phyloP scores from a whole-genome alignment of 2,797 vertebrate species.

The Hozukius guyotensis region DNA sequence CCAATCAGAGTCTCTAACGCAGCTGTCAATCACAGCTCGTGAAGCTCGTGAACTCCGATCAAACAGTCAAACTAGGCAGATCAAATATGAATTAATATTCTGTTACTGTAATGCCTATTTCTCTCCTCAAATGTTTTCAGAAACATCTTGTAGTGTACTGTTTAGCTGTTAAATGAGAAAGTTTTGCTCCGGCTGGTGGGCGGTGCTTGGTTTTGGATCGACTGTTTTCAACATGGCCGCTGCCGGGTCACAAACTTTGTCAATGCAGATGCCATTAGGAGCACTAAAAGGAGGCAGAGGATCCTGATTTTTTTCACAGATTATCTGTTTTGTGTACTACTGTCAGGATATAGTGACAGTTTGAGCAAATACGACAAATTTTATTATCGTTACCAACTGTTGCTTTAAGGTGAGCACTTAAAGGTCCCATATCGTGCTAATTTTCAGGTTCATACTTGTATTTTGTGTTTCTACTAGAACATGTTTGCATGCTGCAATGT shows the following conservation, averaged over 20 bases:
- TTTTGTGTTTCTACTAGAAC: no score
- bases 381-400: neutral
- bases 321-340: no score
- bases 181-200: no score
- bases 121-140: accelerated
- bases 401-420: neutral
- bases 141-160: no score
- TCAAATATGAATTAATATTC: neutral
- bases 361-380: no score
- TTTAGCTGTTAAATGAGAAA: no score
- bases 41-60: neutral
- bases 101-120: neutral
- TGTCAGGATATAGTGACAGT: neutral
- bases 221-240: no score
- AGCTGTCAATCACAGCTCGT: neutral
- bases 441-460: accelerated
- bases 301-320: no score
- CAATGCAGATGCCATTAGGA: no score
- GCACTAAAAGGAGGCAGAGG: no score
- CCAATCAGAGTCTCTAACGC: neutral
- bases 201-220: no score
- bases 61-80: neutral
- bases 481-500: accelerated
- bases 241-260: no score
- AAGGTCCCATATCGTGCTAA: accelerated